A percentile compares a stretch with the other conserved stretches of the same genome.
phyloP scores from a whole-genome alignment of 1,140 invertebrate species.

The Diorhabda sublineata region DNA sequence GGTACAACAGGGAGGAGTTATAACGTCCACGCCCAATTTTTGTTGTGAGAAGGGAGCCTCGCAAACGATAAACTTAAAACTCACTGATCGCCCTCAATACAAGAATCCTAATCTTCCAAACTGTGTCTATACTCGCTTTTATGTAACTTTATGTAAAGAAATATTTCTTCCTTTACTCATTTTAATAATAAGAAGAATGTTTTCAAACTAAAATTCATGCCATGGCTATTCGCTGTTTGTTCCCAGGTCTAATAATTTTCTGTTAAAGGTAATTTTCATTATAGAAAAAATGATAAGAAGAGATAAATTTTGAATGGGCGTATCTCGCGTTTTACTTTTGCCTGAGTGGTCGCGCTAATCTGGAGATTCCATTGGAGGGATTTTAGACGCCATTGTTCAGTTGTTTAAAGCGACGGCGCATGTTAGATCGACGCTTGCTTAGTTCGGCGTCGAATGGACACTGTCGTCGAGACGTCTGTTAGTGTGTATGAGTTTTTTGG shows the following conservation, averaged over 20 bases:
- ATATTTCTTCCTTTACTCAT: no score
- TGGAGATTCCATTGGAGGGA: slow-evolving; percentile 39
- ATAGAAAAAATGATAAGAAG: slow-evolving; percentile 14
- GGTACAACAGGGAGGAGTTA: slow-evolving; percentile 35
- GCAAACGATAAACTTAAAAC: slow-evolving; percentile 13
- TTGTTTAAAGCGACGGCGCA: slow-evolving; percentile 40
- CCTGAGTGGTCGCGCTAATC: slow-evolving; percentile 38
- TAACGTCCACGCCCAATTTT: slow-evolving; percentile 32
- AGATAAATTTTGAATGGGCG: slow-evolving; percentile 22
- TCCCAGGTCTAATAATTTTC: no score
- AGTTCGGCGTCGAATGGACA: slow-evolving; percentile 32
- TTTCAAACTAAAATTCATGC: no score
- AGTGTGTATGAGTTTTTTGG: slow-evolving; percentile 8
- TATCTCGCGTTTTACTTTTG: slow-evolving; percentile 30
- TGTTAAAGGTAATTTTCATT: slow-evolving; percentile 11
- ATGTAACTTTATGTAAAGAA: no score
- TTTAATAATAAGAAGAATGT: no score
- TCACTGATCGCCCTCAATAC: slow-evolving; percentile 14
- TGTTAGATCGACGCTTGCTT: slow-evolving; percentile 34
- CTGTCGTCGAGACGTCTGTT: slow-evolving; percentile 38
- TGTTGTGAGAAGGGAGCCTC: neutral
- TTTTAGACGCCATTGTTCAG: slow-evolving; percentile 43
- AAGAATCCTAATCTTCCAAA: slow-evolving; percentile 10
- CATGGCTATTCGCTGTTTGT: no score
- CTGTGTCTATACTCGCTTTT: no score